Evolutionary conservation across 1,140 invertebrate species (phyloP).

Genomic region (Globodera ellingtonae): DNA sequence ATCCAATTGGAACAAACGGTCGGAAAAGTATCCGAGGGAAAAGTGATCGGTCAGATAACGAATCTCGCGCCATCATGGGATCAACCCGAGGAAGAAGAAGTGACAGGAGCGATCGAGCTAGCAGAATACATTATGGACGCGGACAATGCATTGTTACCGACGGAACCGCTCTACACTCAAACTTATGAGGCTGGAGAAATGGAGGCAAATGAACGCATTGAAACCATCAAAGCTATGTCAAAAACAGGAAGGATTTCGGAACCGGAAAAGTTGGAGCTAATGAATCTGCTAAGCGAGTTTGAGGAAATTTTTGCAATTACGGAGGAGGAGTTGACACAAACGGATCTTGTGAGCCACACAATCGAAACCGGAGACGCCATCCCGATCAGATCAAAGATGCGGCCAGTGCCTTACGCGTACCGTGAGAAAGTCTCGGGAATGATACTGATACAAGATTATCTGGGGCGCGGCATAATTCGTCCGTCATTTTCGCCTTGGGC

Average conservation of each 20-base stretch:
- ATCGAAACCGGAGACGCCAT: background rate
- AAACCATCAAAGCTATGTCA: background rate
- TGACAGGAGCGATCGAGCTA: background rate
- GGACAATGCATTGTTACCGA: background rate
- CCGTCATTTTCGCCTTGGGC: conserved; percentile 66
- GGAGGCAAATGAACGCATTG: too few species aligned
- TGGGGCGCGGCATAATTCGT: conserved; percentile 6
- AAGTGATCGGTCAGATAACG: background rate
- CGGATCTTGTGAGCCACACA: background rate
- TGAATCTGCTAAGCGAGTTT: background rate
- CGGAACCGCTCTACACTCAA: too few species aligned
- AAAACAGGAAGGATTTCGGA: background rate
- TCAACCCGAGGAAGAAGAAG: background rate
- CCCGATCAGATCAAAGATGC: background rate
- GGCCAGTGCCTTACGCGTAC: conserved; percentile 4
- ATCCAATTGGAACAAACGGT: conserved; percentile 1
- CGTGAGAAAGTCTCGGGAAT: conserved; percentile 3
- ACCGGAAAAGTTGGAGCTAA: background rate
- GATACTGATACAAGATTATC: conserved; percentile 18
- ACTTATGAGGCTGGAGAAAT: background rate
- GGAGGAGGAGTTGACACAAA: conserved; percentile 3
- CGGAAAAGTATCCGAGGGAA: background rate
- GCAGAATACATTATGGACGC: background rate
- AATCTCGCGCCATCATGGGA: background rate
- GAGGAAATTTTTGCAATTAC: background rate